Percentiles rank a stretch among this genome's conserved stretches.
phyloP scores from a whole-genome alignment of 2,113 vertebrate species.

The Tretioscincus oriximinensis region DNA sequence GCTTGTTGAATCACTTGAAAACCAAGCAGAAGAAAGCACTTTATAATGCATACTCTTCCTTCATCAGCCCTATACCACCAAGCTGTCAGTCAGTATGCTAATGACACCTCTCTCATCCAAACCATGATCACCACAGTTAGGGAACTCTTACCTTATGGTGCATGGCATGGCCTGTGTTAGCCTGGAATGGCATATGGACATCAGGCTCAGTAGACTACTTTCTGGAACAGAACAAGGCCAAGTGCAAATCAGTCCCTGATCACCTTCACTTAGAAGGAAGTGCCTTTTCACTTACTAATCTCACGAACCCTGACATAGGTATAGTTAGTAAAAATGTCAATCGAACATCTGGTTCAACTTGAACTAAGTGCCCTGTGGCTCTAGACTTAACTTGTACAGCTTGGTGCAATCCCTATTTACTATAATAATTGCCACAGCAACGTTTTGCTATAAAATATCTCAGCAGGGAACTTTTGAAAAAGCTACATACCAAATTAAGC shows the following conservation, averaged over 20 bases:
- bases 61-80: too few relatives aligned
- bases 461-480: conserved; percentile 27
- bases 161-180: too few relatives aligned
- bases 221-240: too few relatives aligned
- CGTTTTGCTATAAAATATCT: conserved; percentile 39
- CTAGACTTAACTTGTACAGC: conserved; percentile 16
- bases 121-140: too few relatives aligned
- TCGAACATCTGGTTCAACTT: conserved; percentile 30
- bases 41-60: too few relatives aligned
- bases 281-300: neutral
- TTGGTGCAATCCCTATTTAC: conserved; percentile 32
- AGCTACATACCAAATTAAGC: conserved; percentile 9
- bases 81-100: too few relatives aligned
- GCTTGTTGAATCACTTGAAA: too few relatives aligned
- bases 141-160: neutral
- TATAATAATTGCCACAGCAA: conserved; percentile 42
- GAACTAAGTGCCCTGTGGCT: conserved; percentile 16
- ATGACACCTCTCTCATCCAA: too few relatives aligned
- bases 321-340: conserved; percentile 10
- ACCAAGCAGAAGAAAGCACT: too few relatives aligned
- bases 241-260: neutral
- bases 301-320: neutral
- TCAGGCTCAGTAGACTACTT: too few relatives aligned
- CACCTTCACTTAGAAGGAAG: conserved; percentile 4
- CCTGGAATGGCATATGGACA: too few relatives aligned